Base-by-base conservation (phyloP, 2,888 invertebrate species). In the Tetranychus truncatus region DNA sequence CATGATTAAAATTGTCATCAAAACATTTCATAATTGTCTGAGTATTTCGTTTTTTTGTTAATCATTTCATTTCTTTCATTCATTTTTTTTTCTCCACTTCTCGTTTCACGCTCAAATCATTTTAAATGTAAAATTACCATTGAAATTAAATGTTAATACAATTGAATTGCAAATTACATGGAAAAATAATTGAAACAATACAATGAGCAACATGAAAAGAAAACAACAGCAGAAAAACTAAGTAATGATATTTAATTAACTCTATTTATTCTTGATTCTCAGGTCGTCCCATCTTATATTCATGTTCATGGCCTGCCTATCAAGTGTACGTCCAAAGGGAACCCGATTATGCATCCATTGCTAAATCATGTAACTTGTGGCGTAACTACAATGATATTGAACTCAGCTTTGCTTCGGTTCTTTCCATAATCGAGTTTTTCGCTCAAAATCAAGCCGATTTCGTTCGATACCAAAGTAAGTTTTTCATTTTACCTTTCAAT, bases 231-330 rank as follows among this genome's bases (percentile, higher is more conserved):
- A 24, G n/a, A 34, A 34, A 34, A 34, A 34, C 34, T 3, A 34
- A 34, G 4, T 34, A 34, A 34, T 34, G 34, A 34, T 34, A 34
- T 34, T 55, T 55, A 55, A 55, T 55, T 55, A 21, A 34, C 45
- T 72, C 18, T 44, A 15, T 72, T 9, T 73, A 20, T 21, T 45
- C 44, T 74, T 20, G 34, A 34, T 5, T 21, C 46, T 44, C 55
- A 74, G 74, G 71, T 21, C 76, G 74, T 72, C 72, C 74, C 45
- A 76, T 76, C 7, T 21, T 74, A 4, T 77, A 74, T 72, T 45
- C 74, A 20, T 99, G 97, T 85, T 94, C 94, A 83, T 97, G 96
- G 97, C 97, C 97, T 0, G 95, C 95, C 73, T 99, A 99, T 83
- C 92, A 93, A 85, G 91, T 92, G 66, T 77, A 44, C 44, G 21